Base-by-base conservation (phyloP, 1,140 invertebrate species). In the Ganaspis sp. region DNA sequence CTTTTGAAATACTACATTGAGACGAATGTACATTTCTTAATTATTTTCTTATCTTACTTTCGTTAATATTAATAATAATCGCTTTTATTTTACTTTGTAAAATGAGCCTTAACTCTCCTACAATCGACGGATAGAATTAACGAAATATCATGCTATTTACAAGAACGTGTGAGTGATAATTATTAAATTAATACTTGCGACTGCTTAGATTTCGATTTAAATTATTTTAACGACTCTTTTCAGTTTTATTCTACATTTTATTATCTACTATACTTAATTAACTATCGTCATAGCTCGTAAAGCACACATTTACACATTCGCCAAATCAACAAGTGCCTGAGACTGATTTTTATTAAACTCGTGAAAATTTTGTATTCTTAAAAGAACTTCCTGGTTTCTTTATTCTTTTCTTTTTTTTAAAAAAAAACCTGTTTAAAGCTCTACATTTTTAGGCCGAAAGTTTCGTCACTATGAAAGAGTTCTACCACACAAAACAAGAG, bases 111-210 rank as follows among this genome's bases (percentile, higher is more conserved):
- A 49, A 49, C 12, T 49, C 12, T 49, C 17, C 45, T 49, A 49
- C 17, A 49, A 17, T 64, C 58, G 58, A 64, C 23, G 58, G 58
- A 64, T 64, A 64, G 12, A 29, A 15, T 64, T 34, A 64, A 64
- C 58, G 58, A 29, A 64, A 29, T n/a, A 64, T 26, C 23, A 64
- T 64, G 58, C 29, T 64, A 64, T 64, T 64, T 64, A 64, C 58
- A 64, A 64, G 58, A 64, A 26, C 26, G 23, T 34, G 49, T 54
- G 53, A 15, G 23, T 1, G 11, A 34, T 49, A n/a, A 49, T 49
- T 49, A n/a, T 49, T 15, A 49, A 49, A 49, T 49, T 49, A 49
- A 49, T 49, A 49, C 45, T 49, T 49, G 45, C n/a, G n/a, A 49
- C 45, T 34, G 29, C 29, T 34, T 34, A 34, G 29, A 49, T 49